Evolutionary conservation across 2,113 vertebrate species (phyloP).

Genomic region (Salvator merianae): DNA sequence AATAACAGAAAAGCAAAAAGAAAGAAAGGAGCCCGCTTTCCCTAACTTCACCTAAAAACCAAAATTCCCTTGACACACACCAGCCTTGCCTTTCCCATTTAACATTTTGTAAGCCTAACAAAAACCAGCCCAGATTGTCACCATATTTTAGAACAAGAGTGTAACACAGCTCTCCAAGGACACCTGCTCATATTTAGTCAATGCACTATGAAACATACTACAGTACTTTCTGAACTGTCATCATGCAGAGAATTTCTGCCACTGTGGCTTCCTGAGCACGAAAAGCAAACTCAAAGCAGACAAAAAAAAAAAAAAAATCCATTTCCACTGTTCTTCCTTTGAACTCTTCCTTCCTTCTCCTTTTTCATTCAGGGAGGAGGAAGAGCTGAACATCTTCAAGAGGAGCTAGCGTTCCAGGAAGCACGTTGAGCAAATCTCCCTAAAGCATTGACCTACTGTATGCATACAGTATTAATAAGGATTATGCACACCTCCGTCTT

Average conservation of each 20-base stretch:
- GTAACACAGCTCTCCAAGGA: constrained; percentile 27
- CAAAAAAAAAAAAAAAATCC: constrained; percentile 19
- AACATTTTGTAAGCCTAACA: constrained; percentile 23
- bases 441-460: accelerated
- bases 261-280: constrained; percentile 17
- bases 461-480: accelerated
- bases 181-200: constrained; percentile 43
- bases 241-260: constrained; percentile 3
- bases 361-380: not conserved
- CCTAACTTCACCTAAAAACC: no score
- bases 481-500: not conserved
- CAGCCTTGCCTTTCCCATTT: constrained; percentile 47
- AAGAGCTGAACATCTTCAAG: constrained; percentile 34
- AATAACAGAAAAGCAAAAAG: no score
- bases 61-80: not conserved
- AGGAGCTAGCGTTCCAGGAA: constrained; percentile 17
- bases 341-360: constrained; percentile 30
- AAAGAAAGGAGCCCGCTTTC: no score
- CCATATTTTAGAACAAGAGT: constrained; percentile 37
- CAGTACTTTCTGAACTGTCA: constrained; percentile 41
- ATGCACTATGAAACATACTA: not conserved
- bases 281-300: constrained; percentile 8
- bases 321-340: constrained; percentile 15
- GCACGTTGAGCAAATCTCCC: not conserved
- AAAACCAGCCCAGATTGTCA: constrained; percentile 10